These are phyloP conservation scores for Dryocosmus kuriphilus DNA, from an alignment of 2,888 invertebrate genomes.

Conservation along the genomic window DNA sequence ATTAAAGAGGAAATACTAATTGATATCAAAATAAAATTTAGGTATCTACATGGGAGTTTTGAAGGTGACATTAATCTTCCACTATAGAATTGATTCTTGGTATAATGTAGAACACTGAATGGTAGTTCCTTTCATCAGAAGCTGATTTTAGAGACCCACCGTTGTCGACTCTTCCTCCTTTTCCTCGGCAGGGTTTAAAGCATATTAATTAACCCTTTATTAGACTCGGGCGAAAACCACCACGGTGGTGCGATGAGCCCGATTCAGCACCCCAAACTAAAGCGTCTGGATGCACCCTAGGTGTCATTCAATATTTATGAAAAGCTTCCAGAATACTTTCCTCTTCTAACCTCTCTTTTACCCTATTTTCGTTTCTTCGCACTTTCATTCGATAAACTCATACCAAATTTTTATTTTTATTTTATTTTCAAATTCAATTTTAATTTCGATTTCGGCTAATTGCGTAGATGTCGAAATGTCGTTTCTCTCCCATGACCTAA, in stretches of 20 bases:
- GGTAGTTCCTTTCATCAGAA: conserved; percentile 9
- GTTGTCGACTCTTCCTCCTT: conserved; percentile 39
- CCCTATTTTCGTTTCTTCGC: conserved; percentile 53
- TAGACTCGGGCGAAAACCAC: conserved; percentile 74
- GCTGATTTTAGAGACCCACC: conserved; percentile 46
- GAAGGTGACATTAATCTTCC: neutral
- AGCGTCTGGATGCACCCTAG: conserved; percentile 61
- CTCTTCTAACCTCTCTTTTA: conserved; percentile 52
- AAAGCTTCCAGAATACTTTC: conserved; percentile 67
- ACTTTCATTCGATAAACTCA: conserved; percentile 49
- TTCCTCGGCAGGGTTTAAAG: conserved; percentile 69
- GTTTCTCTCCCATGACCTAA: too few species aligned
- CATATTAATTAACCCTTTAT: conserved; percentile 77
- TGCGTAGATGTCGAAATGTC: too few species aligned
- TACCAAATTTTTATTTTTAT: neutral
- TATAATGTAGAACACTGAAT: neutral
- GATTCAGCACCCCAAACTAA: conserved; percentile 62
- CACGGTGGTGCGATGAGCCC: conserved; percentile 71
- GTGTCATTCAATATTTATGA: conserved; percentile 76
- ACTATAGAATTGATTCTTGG: neutral
- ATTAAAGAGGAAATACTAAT: too few species aligned
- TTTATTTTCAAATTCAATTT: too few species aligned
- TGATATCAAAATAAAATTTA: too few species aligned
- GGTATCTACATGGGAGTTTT: neutral
- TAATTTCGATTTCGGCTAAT: too few species aligned